Conservation (phyloP, 1,140 invertebrate species). For the Daktulosphaira vitifoliae region DNA sequence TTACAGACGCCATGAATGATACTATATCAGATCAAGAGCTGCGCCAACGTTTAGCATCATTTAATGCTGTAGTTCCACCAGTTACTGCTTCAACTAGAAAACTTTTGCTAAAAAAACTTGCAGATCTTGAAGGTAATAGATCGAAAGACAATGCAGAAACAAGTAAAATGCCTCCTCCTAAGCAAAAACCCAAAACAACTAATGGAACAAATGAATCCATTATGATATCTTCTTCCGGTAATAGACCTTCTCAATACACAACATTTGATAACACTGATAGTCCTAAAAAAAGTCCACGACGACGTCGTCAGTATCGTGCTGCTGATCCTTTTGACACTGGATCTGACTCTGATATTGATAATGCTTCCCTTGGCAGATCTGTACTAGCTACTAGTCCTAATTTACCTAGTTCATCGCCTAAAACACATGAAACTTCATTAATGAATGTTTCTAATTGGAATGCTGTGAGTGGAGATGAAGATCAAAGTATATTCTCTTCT, state of each 20-base stretch:
- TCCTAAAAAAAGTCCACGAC: conserved; percentile 8
- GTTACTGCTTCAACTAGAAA: conserved; percentile 12
- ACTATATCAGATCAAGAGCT: conserved; percentile 22
- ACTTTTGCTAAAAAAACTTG: conserved; percentile 22
- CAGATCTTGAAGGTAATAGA: neutral
- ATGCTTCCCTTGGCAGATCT: neutral
- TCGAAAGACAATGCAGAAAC: neutral
- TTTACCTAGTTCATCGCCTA: conserved; percentile 9
- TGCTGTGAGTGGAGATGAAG: neutral
- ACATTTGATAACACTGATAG: neutral
- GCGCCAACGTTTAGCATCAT: conserved; percentile 3
- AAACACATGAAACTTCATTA: conserved; percentile 4
- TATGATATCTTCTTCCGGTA: conserved; percentile 3
- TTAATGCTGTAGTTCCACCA: conserved; percentile 12
- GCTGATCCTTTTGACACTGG: conserved; percentile 25
- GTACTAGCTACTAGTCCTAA: neutral
- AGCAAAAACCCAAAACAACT: neutral
- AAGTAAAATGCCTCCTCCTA: conserved; percentile 7
- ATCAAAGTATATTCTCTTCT: neutral
- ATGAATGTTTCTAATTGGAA: conserved; percentile 5
- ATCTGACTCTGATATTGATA: conserved; percentile 28
- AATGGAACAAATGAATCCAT: conserved; percentile 9
- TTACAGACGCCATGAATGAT: conserved; percentile 8
- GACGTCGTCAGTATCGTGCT: neutral
- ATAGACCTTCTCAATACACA: neutral